A percentile compares a stretch with the other conserved stretches of the same genome.
phyloP scores from a whole-genome alignment of 2,888 invertebrate species.

The Habrosyne pyritoides region DNA sequence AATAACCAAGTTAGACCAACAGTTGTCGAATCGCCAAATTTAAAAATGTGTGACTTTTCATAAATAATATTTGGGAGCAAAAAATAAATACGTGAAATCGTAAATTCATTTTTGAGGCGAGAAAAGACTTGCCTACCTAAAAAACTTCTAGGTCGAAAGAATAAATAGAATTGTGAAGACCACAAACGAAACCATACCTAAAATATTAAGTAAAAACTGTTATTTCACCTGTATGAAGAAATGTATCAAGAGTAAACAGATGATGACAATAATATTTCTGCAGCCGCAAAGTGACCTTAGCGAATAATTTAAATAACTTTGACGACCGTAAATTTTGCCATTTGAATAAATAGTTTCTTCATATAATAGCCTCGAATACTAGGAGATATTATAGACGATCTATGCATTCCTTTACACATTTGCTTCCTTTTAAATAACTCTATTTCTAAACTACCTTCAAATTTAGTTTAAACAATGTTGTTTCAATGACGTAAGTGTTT shows the following conservation, averaged over 20 bases:
- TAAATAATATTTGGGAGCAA: not conserved
- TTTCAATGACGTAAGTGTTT: not conserved
- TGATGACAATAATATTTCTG: too few species aligned
- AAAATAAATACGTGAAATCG: not conserved
- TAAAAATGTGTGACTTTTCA: not conserved
- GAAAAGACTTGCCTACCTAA: not conserved
- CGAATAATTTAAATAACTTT: too few species aligned
- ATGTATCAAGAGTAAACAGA: not conserved
- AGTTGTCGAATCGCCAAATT: not conserved
- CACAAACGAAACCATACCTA: not conserved
- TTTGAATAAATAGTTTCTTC: too few species aligned
- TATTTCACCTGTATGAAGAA: not conserved
- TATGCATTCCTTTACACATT: too few species aligned
- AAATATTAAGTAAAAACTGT: not conserved
- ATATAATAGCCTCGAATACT: too few species aligned
- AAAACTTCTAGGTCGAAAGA: not conserved
- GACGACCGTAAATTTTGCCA: too few species aligned
- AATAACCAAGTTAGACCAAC: too few species aligned
- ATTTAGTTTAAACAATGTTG: not conserved
- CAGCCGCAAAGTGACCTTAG: too few species aligned
- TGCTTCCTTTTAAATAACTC: not conserved
- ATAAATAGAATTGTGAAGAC: not conserved
- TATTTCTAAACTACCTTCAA: not conserved
- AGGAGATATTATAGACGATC: too few species aligned
- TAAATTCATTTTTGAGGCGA: not conserved